These are phyloP conservation scores for Crenuchus spilurus DNA, from an alignment of 2,797 vertebrate genomes.

Conservation along the genomic window DNA sequence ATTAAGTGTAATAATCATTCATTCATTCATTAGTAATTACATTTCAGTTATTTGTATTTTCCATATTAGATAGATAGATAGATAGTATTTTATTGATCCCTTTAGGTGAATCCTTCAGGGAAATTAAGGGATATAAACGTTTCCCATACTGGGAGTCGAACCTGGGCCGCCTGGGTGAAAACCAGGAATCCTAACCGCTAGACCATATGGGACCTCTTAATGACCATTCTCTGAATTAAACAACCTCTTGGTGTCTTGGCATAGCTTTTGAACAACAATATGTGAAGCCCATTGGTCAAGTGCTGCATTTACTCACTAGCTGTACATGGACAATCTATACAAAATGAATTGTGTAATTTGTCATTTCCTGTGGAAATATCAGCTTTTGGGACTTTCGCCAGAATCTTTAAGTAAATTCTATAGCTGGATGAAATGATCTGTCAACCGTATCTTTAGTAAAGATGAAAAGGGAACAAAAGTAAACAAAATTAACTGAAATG, in stretches of 20 bases:
- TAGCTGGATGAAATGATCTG: background rate
- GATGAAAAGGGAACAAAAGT: background rate
- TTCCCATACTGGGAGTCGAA: constrained; percentile 89
- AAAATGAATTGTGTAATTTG: background rate
- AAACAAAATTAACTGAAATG: too few relatives aligned
- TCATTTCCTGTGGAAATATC: background rate
- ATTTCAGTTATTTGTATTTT: too few relatives aligned
- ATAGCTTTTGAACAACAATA: background rate
- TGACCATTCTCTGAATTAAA: too few relatives aligned
- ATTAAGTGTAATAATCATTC: too few relatives aligned
- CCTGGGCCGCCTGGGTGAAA: constrained; percentile 89
- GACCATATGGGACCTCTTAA: constrained; percentile 88
- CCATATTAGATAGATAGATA: too few relatives aligned
- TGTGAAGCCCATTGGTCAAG: background rate
- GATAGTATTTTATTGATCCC: too few relatives aligned
- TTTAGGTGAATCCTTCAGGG: too few relatives aligned
- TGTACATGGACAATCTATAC: background rate
- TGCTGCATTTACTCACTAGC: constrained; percentile 19
- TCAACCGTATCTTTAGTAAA: background rate
- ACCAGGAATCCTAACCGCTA: constrained; percentile 90
- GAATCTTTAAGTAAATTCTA: too few relatives aligned
- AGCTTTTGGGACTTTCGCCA: background rate
- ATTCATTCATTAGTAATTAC: too few relatives aligned
- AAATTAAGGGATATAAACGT: too few relatives aligned
- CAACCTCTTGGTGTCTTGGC: background rate